Evolutionary conservation across 1,140 invertebrate species (phyloP).

Genomic region (Portunus trituberculatus): DNA sequence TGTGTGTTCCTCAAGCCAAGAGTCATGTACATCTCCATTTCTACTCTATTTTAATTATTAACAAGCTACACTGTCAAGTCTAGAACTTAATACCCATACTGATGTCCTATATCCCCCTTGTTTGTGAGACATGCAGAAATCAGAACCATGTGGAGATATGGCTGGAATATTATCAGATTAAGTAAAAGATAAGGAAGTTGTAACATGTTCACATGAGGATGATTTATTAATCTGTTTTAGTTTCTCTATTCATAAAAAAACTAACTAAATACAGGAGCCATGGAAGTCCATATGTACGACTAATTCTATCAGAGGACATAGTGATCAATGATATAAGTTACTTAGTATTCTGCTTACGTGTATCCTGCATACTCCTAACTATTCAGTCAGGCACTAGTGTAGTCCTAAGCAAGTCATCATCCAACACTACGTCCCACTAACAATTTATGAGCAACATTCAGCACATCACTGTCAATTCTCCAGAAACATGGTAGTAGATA

Average conservation of each 20-base stretch:
- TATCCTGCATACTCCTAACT: neutral
- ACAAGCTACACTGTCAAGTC: no score
- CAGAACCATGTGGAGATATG: no score
- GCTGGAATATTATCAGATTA: neutral
- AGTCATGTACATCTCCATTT: no score
- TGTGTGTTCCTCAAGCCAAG: no score
- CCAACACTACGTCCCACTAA: neutral
- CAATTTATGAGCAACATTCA: slow-evolving; percentile 23
- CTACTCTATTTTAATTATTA: no score
- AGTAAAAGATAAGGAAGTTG: neutral
- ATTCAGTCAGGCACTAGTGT: neutral
- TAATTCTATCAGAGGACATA: neutral
- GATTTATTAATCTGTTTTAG: neutral
- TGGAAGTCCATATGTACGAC: neutral
- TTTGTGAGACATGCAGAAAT: no score
- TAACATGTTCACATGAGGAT: neutral
- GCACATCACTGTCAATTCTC: neutral
- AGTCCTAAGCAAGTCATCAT: neutral
- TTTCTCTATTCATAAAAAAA: neutral
- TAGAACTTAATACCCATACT: no score
- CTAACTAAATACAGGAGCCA: neutral
- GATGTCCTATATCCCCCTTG: no score
- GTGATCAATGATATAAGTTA: neutral
- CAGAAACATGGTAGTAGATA: neutral
- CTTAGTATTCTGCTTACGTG: neutral